phyloP scores from a whole-genome alignment of 2,113 vertebrate genomes.

The Perca fluviatilis region DNA sequence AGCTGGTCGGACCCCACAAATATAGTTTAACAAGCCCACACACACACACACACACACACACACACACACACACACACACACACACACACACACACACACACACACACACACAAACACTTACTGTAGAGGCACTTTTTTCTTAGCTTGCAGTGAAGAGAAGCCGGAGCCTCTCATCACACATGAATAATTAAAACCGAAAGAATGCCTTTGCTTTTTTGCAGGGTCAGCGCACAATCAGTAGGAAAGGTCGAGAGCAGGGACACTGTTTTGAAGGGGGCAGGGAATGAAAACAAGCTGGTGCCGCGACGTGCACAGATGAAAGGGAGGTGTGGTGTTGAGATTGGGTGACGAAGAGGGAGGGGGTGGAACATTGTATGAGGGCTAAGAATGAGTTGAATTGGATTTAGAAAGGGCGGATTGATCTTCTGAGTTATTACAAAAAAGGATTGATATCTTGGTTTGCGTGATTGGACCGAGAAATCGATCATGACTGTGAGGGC shows the following conservation, averaged over 20 bases:
- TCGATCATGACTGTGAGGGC: slow-evolving; percentile 22
- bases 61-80: slow-evolving; percentile 11
- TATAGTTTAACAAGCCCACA: not conserved
- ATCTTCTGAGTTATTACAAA: slow-evolving; percentile 44
- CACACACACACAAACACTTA: slow-evolving; percentile 25
- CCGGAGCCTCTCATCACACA: slow-evolving; percentile 70
- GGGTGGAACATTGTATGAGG: not conserved
- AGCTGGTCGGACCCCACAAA: too few species aligned
- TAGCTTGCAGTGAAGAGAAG: slow-evolving; percentile 57
- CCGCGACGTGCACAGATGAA: slow-evolving; percentile 51
- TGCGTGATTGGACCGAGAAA: slow-evolving; percentile 31
- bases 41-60: slow-evolving; percentile 8
- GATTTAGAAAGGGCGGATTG: slow-evolving; percentile 24
- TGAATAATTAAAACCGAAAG: slow-evolving; percentile 84
- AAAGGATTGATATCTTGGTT: slow-evolving; percentile 42
- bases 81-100: slow-evolving; percentile 6
- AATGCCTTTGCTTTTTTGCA: slow-evolving; percentile 74
- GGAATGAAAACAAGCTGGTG: slow-evolving; percentile 62
- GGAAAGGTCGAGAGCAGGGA: slow-evolving; percentile 72
- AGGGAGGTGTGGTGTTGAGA: slow-evolving; percentile 56
- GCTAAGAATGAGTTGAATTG: slow-evolving; percentile 45
- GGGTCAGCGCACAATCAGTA: slow-evolving; percentile 78
- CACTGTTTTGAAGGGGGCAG: slow-evolving; percentile 51
- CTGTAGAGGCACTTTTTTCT: slow-evolving; percentile 45
- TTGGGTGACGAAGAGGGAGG: slow-evolving; percentile 33